Evolutionary conservation across 2,797 vertebrate genomes (phyloP), one percentile per base, ranked within the genome.

Genomic region (Chaunax sp.): DNA sequence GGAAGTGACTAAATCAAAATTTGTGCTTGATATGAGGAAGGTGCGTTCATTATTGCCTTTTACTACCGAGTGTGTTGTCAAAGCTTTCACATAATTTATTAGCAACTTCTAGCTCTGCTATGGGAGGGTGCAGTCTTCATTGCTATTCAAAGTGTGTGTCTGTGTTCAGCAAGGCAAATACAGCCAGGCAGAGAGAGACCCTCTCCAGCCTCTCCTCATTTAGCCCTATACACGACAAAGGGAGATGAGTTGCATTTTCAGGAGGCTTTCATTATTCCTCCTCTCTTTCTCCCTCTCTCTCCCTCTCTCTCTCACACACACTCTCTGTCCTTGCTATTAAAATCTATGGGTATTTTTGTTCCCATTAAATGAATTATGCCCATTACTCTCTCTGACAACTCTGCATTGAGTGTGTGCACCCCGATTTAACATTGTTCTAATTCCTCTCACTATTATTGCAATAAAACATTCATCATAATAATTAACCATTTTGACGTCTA

Each of bases 401-500:
- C 77, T 80, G 77, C 87, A 86, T 85, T 87, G 85, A 89, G 83
- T 82, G 84, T 79, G 81, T 72, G 77, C 73, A 60, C 91, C 88
- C 88, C 87, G 64, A 88, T 89, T 92, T 92, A 87, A 90, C 86
- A 87, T 92, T 92, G 85, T 90, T 91, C 88, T 87, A 92, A 91
- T 90, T 91, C 86, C 87, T 86, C 86, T 92, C 89, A 89, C 83
- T 90, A 89, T 91, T 92, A 90, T 90, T 90, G 84, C 88, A 91
- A 88, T 92, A 85, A 91, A 90, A 86, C 89, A 92, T 93, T 92
- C 70, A 89, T 92, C 90, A 92, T 85, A 78, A 88, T 92, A 92
- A 92, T 93, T 92, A 92, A 91, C 85, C 87, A 87, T 85, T 91
- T 89, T 91, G 91, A 92, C 88, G 85, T 90, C 83, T 89, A 91